Evolutionary conservation across 2,888 invertebrate genomes (phyloP).

Genomic region (Conomelus anceps): DNA sequence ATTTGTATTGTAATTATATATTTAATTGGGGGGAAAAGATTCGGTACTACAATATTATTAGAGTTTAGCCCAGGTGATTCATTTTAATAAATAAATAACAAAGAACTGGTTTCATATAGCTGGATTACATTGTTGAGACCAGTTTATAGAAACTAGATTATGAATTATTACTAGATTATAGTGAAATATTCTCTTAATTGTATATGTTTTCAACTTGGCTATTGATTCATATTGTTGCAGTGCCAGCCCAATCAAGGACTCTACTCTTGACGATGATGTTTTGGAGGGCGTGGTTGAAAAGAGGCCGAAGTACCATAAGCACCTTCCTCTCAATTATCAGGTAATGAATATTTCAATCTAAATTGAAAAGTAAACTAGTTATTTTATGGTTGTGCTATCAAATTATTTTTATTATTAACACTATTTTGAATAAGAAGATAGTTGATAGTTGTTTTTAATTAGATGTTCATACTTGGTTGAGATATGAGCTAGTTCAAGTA

Average conservation of each 20-base stretch:
- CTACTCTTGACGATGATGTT: conserved; percentile 29
- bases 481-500: too few species aligned
- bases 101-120: background rate
- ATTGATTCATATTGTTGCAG: conserved; percentile 18
- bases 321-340: conserved; percentile 32
- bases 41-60: too few species aligned
- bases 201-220: too few species aligned
- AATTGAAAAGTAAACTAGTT: background rate
- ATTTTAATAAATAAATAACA: too few species aligned
- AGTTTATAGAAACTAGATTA: background rate
- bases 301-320: conserved; percentile 31
- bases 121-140: background rate
- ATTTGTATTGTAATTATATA: too few species aligned
- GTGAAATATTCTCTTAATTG: too few species aligned
- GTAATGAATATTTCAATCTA: conserved; percentile 2
- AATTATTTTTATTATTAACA: background rate
- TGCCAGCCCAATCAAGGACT: conserved; percentile 31
- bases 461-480: too few species aligned
- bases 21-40: too few species aligned
- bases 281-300: conserved; percentile 32
- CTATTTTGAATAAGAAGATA: background rate
- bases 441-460: too few species aligned
- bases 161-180: too few species aligned
- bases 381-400: too few species aligned
- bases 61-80: too few species aligned